phyloP scores from a whole-genome alignment of 2,113 vertebrate genomes.

The Myanophis thanlyinensis region DNA sequence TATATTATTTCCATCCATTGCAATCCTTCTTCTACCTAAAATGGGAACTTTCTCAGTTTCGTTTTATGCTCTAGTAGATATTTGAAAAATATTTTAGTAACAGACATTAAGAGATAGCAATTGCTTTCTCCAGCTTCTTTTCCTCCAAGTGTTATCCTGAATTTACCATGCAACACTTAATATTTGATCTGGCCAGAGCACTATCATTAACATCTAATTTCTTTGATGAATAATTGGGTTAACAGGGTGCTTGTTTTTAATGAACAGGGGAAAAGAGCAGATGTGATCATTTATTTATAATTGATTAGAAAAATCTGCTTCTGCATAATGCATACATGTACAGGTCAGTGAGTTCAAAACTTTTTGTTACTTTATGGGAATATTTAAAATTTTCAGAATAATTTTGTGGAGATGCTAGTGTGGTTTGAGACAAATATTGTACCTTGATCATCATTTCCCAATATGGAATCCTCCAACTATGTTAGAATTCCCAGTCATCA shows the following conservation, averaged over 20 bases:
- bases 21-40: slow-evolving; percentile 16
- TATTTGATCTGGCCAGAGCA: not conserved
- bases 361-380: not conserved
- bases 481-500: not conserved
- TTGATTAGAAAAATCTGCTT: not conserved
- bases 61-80: not conserved
- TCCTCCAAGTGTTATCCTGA: not conserved
- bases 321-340: not conserved
- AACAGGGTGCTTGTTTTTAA: not conserved
- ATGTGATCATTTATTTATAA: not conserved
- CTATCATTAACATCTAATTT: not conserved
- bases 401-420: not conserved
- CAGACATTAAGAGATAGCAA: not conserved
- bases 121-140: not conserved
- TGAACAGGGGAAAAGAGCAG: not conserved
- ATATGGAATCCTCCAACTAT: no score
- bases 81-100: slow-evolving; percentile 5
- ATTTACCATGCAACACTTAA: not conserved
- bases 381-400: not conserved
- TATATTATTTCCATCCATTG: not conserved
- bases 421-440: not conserved
- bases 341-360: not conserved
- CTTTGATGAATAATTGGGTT: not conserved
- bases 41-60: not conserved
- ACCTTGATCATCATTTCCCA: not conserved